Percentiles rank a stretch among this genome's conserved stretches.
phyloP scores from a whole-genome alignment of 2,113 vertebrate genomes.

The Microtus montanus region DNA sequence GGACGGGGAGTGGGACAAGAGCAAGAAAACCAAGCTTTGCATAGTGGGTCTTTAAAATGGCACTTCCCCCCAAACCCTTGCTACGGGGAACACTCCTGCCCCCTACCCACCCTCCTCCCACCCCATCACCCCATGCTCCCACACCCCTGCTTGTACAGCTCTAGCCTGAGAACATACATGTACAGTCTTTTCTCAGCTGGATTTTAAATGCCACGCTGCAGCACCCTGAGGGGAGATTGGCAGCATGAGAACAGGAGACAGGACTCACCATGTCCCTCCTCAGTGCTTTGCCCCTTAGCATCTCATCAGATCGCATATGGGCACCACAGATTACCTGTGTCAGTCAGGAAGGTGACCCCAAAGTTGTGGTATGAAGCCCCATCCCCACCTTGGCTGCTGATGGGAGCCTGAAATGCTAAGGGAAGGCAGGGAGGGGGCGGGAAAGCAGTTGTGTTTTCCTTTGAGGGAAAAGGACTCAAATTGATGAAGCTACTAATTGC shows the following conservation, averaged over 20 bases:
- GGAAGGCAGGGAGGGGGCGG: background rate
- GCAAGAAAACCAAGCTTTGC: background rate
- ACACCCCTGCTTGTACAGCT: background rate
- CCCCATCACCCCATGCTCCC: background rate
- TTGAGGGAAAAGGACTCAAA: background rate
- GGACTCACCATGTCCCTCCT: background rate
- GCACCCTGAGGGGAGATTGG: background rate
- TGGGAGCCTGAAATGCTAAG: background rate
- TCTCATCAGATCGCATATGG: background rate
- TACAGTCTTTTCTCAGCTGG: background rate
- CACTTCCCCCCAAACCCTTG: background rate
- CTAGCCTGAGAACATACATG: background rate
- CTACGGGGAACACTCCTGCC: background rate
- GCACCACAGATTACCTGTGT: background rate
- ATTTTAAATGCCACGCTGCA: background rate
- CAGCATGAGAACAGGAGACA: background rate
- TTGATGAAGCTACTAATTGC: background rate
- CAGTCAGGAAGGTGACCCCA: background rate
- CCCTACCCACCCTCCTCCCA: background rate
- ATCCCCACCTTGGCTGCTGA: background rate
- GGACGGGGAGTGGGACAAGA: background rate
- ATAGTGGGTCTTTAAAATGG: constrained; percentile 36
- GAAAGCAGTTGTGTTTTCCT: background rate
- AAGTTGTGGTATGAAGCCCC: background rate
- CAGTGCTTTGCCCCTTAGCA: background rate